A percentile compares a stretch with the other conserved stretches of the same genome.
Conservation (phyloP, 1,140 invertebrate genomes). For the Nasonia giraulti region DNA sequence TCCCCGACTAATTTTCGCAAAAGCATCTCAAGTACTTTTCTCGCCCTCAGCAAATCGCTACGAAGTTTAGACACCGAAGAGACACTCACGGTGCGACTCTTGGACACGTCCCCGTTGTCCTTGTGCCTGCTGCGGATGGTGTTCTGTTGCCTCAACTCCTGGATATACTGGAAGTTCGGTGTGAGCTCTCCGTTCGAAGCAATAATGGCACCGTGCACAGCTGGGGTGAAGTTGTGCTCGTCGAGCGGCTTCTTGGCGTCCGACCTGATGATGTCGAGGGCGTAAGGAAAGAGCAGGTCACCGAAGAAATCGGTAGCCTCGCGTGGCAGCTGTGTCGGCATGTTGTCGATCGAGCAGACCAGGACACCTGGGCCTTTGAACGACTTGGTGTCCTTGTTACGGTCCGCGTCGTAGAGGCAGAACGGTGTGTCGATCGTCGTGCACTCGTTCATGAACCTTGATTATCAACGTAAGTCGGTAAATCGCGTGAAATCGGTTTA, state of each 20-base stretch:
- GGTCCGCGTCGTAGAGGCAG: constrained; percentile 98
- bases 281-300: constrained; percentile 91
- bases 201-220: constrained; percentile 94
- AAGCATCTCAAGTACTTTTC: background rate
- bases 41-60: too few species aligned
- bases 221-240: constrained; percentile 84
- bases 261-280: constrained; percentile 92
- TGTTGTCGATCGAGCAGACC: constrained; percentile 99
- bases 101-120: constrained; percentile 56
- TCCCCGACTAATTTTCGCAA: background rate
- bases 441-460: constrained; percentile 97
- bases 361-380: constrained; percentile 97
- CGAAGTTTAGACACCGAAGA: background rate
- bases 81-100: constrained; percentile 34
- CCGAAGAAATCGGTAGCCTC: constrained; percentile 99
- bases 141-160: constrained; percentile 83
- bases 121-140: constrained; percentile 67
- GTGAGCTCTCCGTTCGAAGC: constrained; percentile 95
- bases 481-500: background rate
- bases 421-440: constrained; percentile 99
- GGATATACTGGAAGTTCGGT: constrained; percentile 95
- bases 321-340: constrained; percentile 98
- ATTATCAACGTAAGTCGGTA: background rate
- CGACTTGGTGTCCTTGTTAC: constrained; percentile 97
- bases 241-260: constrained; percentile 90